A percentile compares a stretch with the other conserved stretches of the same genome.
Evolutionary conservation across 2,888 invertebrate genomes (phyloP).

Genomic region (Diaprepes abbreviatus): DNA sequence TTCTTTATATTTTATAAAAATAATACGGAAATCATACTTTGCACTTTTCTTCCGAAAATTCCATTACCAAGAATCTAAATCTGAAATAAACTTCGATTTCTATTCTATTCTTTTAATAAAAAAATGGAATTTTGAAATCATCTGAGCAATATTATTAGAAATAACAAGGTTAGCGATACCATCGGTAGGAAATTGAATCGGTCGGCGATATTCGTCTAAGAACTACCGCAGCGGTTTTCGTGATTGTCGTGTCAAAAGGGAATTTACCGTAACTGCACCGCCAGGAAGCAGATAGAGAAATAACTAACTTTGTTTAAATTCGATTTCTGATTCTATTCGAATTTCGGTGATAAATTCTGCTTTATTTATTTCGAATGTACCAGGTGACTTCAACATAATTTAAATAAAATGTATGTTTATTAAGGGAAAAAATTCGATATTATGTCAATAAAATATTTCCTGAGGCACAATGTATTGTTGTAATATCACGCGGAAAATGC

Average conservation of each 20-base stretch:
- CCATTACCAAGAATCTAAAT: neutral
- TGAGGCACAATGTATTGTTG: too few species aligned
- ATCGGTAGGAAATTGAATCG: constrained; percentile 30
- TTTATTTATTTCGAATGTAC: constrained; percentile 17
- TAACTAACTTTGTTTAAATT: constrained; percentile 41
- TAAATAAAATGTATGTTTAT: too few species aligned
- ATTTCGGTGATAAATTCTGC: constrained; percentile 16
- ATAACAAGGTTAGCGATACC: constrained; percentile 19
- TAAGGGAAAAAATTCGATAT: too few species aligned
- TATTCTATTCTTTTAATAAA: constrained; percentile 2
- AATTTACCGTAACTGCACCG: constrained; percentile 31
- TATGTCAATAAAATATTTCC: too few species aligned
- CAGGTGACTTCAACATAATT: neutral
- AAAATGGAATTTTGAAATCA: constrained; percentile 1
- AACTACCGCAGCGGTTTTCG: constrained; percentile 21
- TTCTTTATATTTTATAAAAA: too few species aligned
- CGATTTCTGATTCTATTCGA: constrained; percentile 24
- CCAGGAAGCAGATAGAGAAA: constrained; percentile 33
- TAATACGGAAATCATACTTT: too few species aligned
- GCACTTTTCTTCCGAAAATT: neutral
- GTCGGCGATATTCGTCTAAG: constrained; percentile 15
- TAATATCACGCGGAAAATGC: too few species aligned
- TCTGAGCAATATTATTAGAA: constrained; percentile 18
- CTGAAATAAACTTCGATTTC: constrained; percentile 4
- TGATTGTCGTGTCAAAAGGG: constrained; percentile 36